phyloP scores from a whole-genome alignment of 2,797 vertebrate species.

The Spinibarbus caldwelli region DNA sequence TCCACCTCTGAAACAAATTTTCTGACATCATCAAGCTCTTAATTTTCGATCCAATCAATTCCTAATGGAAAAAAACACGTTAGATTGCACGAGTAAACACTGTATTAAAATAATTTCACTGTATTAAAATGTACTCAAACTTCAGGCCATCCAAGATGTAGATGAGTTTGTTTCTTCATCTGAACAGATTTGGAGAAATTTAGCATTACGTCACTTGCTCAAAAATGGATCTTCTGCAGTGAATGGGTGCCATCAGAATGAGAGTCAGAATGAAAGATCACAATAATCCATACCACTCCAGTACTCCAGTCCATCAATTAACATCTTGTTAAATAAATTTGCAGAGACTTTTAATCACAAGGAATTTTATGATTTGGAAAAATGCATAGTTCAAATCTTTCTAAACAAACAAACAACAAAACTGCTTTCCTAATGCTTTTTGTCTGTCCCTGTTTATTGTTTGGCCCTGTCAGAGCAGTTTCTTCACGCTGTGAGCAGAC shows the following conservation, averaged over 20 bases:
- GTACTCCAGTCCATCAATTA: background rate
- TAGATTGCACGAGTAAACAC: background rate
- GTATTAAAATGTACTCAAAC: background rate
- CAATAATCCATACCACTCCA: background rate
- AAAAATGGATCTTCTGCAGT: too few relatives aligned
- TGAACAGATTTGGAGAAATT: background rate
- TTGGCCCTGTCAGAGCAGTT: background rate
- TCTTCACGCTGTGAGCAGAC: slow-evolving; percentile 5
- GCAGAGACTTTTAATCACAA: background rate
- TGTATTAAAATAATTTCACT: background rate
- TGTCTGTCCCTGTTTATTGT: background rate
- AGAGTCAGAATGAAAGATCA: background rate
- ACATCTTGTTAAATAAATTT: background rate
- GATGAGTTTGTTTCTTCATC: background rate
- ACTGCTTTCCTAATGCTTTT: slow-evolving; percentile 1
- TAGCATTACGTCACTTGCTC: background rate
- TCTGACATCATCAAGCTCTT: background rate
- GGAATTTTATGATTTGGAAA: background rate
- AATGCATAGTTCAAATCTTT: background rate
- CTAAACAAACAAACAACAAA: background rate
- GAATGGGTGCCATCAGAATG: too few relatives aligned
- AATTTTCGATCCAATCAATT: background rate
- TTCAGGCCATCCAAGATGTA: background rate
- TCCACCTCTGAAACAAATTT: background rate
- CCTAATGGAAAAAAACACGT: background rate